Base-by-base conservation (phyloP, 2,888 invertebrate species). In the Cotesia congregata region DNA sequence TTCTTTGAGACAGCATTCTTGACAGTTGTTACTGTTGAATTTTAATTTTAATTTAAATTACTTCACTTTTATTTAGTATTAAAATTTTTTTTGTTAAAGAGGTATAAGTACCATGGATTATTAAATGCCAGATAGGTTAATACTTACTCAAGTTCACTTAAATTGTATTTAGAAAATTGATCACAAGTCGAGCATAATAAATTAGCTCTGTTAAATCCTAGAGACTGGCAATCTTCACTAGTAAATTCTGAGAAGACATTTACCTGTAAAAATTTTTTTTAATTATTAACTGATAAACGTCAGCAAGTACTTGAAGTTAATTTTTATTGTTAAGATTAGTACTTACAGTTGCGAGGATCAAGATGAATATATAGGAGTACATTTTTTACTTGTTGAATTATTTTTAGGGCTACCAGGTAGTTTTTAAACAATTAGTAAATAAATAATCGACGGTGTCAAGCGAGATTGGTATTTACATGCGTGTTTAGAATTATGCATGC, bases 161-260 rank as follows among this genome's bases (percentile, higher is more conserved):
- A 90, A 77, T 93, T 92, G 88, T 94, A 97, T 86, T 95, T 94
- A 77, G 92, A 92, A 68, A 98, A 90, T 87, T 95, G 94, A 83
- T 96, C 95, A 90, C 98, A 98, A 4, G 96, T 96, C 7, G 96
- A 95, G 89, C 98, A 98, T 82, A 96, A 89, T 76, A 98, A 91
- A 90, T 95, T 95, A 20, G 95, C 93, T 90, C 95, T 95, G 78
- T 95, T 95, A 84, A 97, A 97, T 7, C 98, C 98, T 76, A 97
- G 89, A 12, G 93, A 91, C 86, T 94, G 93, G 90, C 98, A 98
- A 87, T 97, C 96, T 87, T 96, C 95, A 5, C 94, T 92, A 1
- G 94, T 92, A 88, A 94, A 94, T 84, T 95, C 93, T 0, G 91
- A 90, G 62, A 73, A 50, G 1, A 80, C 81, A 64, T 78, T 75